Evolutionary conservation across 1,140 invertebrate genomes (phyloP), one percentile per base, ranked within the genome.

Genomic region (Megalopta genalis): DNA sequence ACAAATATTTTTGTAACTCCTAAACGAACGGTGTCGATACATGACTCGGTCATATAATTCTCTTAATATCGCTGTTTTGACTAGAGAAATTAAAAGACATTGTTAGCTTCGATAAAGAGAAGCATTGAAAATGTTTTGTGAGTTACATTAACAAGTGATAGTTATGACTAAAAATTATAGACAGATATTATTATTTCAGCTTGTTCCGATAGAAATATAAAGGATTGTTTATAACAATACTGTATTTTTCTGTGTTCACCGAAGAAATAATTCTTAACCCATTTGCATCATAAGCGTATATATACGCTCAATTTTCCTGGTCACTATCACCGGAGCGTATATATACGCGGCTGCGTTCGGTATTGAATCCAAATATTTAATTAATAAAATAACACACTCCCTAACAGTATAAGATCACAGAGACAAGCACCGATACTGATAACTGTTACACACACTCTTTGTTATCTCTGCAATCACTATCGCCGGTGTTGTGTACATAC

Each of bases 11-110:
- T 52, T 65, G 25, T 12, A 54, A 64, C 6, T 32, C n/a, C n/a
- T 60, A 18, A 72, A 21, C 16, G 23, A 65, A 42, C 46, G 7
- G 49, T 12, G 54, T 57, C 21, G n/a, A 21, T 63, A 39, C 52
- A 21, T 37, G 16, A 54, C 16, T 52, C 12, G 9, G 63, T 39
- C 52, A 23, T 74, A 75, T 65, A 14, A n/a, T 68, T 81, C 57
- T 65, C 69, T 73, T 49, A 80, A 71, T 72, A 67, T 85, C 72
- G 82, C 39, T 71, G 21, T 68, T 67, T 72, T 74, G 84, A 86
- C 84, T 86, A 86, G 80, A 86, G 81, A 80, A 57, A 71, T 73
- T 64, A n/a, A 69, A 46, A 46, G 23, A 23, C 23, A 25, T 23
- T 46, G 6, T 66, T 66, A 46, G 12, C 39, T 66, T 66, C 9